A percentile compares a stretch with the other conserved stretches of the same genome.
phyloP scores from a whole-genome alignment of 2,797 vertebrate species.

The Pantherophis alleghaniensis region DNA sequence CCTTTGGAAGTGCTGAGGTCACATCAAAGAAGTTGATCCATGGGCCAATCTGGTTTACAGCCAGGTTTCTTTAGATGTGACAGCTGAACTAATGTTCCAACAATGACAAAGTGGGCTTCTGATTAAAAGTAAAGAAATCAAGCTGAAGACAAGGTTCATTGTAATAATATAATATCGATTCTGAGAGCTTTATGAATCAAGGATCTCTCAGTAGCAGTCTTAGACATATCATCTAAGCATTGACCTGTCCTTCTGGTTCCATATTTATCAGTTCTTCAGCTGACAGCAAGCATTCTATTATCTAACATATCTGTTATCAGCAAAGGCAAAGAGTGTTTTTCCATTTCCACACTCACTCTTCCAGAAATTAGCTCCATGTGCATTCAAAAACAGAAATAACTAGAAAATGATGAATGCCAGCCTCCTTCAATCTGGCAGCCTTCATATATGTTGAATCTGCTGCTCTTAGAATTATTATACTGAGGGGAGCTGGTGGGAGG shows the following conservation, averaged over 20 bases:
- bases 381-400: background rate
- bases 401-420: background rate
- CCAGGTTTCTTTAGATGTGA: conserved; percentile 23
- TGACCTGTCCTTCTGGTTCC: conserved; percentile 35
- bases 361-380: background rate
- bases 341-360: background rate
- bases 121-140: conserved; percentile 32
- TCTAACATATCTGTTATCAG: background rate
- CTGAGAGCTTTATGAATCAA: conserved; percentile 57
- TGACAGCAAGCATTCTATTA: background rate
- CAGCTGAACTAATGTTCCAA: conserved; percentile 40
- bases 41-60: background rate
- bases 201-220: conserved; percentile 55
- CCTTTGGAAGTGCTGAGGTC: conserved; percentile 46
- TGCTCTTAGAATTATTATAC: background rate
- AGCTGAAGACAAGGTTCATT: conserved; percentile 59
- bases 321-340: background rate
- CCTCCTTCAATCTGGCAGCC: background rate
- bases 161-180: conserved; percentile 57
- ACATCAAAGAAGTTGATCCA: conserved; percentile 19
- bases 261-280: background rate
- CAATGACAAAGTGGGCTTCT: conserved; percentile 38
- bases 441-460: background rate
- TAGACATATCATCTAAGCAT: conserved; percentile 62
- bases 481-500: background rate